Conservation (phyloP, 2,113 vertebrate species). For the Gymnogyps californianus region DNA sequence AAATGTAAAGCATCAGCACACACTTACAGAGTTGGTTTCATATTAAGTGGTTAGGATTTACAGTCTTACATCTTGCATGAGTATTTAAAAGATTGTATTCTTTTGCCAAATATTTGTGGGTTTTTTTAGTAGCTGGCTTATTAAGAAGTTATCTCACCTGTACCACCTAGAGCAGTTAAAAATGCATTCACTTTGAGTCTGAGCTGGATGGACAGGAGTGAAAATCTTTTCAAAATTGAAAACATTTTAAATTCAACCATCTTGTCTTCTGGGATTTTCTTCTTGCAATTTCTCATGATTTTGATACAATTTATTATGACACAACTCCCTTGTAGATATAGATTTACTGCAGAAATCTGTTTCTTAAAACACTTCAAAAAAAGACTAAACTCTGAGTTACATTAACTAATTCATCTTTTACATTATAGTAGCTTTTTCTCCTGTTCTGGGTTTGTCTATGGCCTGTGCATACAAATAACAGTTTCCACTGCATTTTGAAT, state of each 20-base stretch:
- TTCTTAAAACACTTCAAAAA: neutral
- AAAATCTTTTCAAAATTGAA: neutral
- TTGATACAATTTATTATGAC: neutral
- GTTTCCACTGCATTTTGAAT: neutral
- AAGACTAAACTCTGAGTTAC: neutral
- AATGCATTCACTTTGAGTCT: neutral
- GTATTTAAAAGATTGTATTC: neutral
- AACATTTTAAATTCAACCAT: neutral
- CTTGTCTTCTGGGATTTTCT: neutral
- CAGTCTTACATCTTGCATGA: neutral
- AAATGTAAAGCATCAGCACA: neutral
- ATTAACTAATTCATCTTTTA: neutral
- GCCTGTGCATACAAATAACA: neutral
- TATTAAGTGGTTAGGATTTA: neutral
- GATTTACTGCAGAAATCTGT: neutral
- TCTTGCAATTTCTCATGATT: neutral
- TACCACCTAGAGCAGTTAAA: neutral
- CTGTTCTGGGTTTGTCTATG: neutral
- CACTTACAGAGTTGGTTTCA: neutral
- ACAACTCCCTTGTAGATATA: neutral
- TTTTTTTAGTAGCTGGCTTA: neutral
- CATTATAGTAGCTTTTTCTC: neutral
- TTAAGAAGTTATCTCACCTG: neutral
- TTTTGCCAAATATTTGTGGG: neutral
- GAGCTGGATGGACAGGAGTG: neutral